Conservation (phyloP, 2,888 invertebrate species). For the Chrysina gloriosa region DNA sequence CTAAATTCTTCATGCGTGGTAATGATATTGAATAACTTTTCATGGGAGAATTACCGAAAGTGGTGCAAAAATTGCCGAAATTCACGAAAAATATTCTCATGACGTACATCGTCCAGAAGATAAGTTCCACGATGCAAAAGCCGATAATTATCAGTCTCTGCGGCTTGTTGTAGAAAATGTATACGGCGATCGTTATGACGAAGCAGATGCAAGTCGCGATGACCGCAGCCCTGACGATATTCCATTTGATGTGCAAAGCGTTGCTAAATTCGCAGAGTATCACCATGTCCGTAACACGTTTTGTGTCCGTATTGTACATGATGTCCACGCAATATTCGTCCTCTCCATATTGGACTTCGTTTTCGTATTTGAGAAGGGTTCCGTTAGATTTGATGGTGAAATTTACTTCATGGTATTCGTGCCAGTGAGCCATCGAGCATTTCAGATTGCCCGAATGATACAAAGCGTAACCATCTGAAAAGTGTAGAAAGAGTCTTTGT, state of each 20-base stretch:
- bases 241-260: background rate
- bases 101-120: constrained; percentile 20
- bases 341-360: background rate
- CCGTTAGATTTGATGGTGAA: constrained; percentile 10
- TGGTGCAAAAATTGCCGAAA: constrained; percentile 5
- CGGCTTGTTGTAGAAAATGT: constrained; percentile 1
- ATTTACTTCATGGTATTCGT: background rate
- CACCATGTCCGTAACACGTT: background rate
- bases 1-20: background rate
- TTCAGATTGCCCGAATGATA: background rate
- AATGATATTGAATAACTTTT: constrained; percentile 9
- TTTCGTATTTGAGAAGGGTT: background rate
- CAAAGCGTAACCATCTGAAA: constrained; percentile 26
- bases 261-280: constrained; percentile 9
- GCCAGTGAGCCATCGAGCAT: constrained; percentile 22
- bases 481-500: no score
- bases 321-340: constrained; percentile 19
- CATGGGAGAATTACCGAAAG: constrained; percentile 27
- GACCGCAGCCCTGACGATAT: background rate
- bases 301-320: constrained; percentile 12
- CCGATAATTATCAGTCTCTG: constrained; percentile 7
- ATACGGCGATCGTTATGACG: background rate
- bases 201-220: constrained; percentile 11
- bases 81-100: constrained; percentile 18
- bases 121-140: constrained; percentile 13